Evolutionary conservation across 2,797 vertebrate genomes (phyloP), one percentile per base, ranked within the genome.

Genomic region (Sebastes variabilis): DNA sequence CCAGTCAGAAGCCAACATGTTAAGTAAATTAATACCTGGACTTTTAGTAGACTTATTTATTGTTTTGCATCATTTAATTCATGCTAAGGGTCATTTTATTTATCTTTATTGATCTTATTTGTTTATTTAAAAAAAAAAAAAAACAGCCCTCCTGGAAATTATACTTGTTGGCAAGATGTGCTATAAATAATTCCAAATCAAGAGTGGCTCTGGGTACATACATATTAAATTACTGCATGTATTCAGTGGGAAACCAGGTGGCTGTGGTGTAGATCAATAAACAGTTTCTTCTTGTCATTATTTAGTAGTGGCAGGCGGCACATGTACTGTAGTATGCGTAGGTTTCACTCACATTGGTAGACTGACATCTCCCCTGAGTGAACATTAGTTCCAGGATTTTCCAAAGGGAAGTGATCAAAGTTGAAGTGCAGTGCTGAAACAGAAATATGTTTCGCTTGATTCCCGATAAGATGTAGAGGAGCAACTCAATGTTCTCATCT

Each of bases 131-230:
- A 42, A 42, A 42, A 42, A 42, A 71, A 73, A 59, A 80, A 11
- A 4, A 32, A 78, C 6, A 46, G 54, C 14, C 14, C 73, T 76
- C 49, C 32, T 56, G 80, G 77, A 87, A 86, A 79, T 75, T 55
- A 67, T 68, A 66, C 61, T 36, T 75, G 73, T 74, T 74, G 59
- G 64, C 18, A 64, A 66, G 30, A 69, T 52, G n/a, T 30, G 66
- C 18, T 66, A 38, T 84, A 62, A 80, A 86, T 86, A 82, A 84
- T 81, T 61, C 58, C 54, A 67, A 68, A 82, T 87, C 66, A 84
- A 27, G 56, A 77, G 75, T 36, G 42, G 59, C 74, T 59, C n/a
- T n/a, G 34, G 4, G 67, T 61, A 25, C 56, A 74, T 88, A 73
- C 66, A 90, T 79, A 85, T 85, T 75, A 78, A 74, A 81, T 73